Conservation (phyloP, 1,140 invertebrate species). For the Aphis craccivora region DNA sequence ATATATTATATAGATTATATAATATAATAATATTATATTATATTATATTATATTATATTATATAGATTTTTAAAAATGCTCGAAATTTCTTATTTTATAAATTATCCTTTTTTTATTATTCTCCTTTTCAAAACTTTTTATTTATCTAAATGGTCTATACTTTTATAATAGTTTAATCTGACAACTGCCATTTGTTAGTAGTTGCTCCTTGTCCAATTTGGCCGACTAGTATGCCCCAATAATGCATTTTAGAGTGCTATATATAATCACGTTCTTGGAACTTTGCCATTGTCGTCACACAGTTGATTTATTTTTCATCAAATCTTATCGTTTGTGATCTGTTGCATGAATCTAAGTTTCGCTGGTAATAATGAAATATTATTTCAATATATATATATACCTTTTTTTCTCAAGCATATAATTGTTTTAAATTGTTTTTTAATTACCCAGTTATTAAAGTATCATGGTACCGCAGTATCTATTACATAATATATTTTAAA, state of each 20-base stretch:
- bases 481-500: background rate
- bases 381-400: background rate
- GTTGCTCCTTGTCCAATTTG: constrained; percentile 28
- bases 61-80: background rate
- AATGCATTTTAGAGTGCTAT: constrained; percentile 37
- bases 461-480: background rate
- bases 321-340: constrained; percentile 50
- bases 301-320: constrained; percentile 21
- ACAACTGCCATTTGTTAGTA: background rate
- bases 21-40: too few relatives aligned
- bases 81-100: background rate
- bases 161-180: constrained; percentile 7
- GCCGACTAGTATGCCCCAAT: constrained; percentile 29
- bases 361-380: background rate
- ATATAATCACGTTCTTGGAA: constrained; percentile 43
- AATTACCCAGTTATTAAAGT: background rate
- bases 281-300: constrained; percentile 43
- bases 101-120: background rate
- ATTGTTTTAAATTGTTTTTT: background rate
- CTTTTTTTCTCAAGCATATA: too few relatives aligned
- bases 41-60: too few relatives aligned
- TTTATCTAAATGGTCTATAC: background rate
- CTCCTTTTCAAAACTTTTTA: background rate
- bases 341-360: too few relatives aligned
- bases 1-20: background rate